Conservation (phyloP, 2,113 vertebrate genomes). For the Clupea harengus region DNA sequence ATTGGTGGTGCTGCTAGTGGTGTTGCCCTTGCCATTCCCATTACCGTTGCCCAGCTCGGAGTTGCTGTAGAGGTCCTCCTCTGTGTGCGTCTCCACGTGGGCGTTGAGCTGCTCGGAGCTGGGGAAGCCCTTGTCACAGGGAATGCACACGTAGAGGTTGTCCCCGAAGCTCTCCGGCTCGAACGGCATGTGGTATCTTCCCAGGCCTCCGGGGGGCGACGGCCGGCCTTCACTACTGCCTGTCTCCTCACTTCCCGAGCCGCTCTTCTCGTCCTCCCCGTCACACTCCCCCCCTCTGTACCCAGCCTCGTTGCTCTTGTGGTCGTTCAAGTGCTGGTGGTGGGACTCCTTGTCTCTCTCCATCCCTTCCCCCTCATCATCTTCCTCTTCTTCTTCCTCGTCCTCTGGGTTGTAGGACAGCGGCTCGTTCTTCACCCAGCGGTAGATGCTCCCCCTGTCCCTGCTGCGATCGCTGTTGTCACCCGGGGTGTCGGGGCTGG, state of each 20-base stretch:
- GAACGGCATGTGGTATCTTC: slow-evolving; percentile 89
- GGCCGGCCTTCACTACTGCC: slow-evolving; percentile 91
- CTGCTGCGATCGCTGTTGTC: slow-evolving; percentile 69
- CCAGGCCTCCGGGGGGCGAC: slow-evolving; percentile 79
- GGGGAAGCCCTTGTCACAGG: slow-evolving; percentile 97
- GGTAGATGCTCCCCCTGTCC: slow-evolving; percentile 75
- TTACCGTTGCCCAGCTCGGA: slow-evolving; percentile 70
- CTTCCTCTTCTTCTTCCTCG: slow-evolving; percentile 79
- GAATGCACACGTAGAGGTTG: slow-evolving; percentile 98
- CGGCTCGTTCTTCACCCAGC: slow-evolving; percentile 95
- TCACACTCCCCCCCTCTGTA: slow-evolving; percentile 68
- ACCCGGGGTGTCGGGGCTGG: slow-evolving; percentile 76
- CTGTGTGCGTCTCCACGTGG: slow-evolving; percentile 95
- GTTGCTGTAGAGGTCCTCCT: slow-evolving; percentile 88
- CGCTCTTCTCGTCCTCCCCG: slow-evolving; percentile 86
- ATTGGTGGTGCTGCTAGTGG: slow-evolving; percentile 51
- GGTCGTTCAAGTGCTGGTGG: slow-evolving; percentile 49
- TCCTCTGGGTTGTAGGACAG: slow-evolving; percentile 80
- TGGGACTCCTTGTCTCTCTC: slow-evolving; percentile 57
- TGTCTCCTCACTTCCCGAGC: slow-evolving; percentile 89
- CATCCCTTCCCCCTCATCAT: slow-evolving; percentile 82
- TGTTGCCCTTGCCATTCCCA: slow-evolving; percentile 54
- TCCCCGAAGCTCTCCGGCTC: slow-evolving; percentile 95
- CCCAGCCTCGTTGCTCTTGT: slow-evolving; percentile 66
- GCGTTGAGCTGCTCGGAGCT: slow-evolving; percentile 98